These are phyloP conservation scores for Germaria angustata DNA, from an alignment of 2,888 invertebrate species.

Conservation along the genomic window DNA sequence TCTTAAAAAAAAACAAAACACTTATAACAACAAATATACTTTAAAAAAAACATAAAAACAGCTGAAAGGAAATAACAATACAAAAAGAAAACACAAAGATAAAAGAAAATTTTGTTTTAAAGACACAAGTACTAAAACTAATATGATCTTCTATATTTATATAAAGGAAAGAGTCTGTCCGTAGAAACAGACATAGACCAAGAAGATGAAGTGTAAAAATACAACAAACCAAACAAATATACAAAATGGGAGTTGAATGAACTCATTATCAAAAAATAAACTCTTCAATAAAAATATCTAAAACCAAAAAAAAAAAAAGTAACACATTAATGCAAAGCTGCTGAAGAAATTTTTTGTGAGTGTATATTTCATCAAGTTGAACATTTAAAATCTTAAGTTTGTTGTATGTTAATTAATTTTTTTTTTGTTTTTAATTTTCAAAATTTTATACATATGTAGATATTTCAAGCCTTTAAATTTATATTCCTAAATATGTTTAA, in stretches of 20 bases:
- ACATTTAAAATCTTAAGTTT: slow-evolving; percentile 27
- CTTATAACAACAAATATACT: slow-evolving; percentile 10
- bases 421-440: slow-evolving; percentile 19
- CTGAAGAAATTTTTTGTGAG: background rate
- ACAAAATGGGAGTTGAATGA: slow-evolving; percentile 41
- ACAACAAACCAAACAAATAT: background rate
- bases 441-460: too few relatives aligned
- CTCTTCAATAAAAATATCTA: background rate
- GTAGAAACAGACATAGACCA: slow-evolving; percentile 7
- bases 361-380: slow-evolving; percentile 3
- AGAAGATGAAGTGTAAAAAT: slow-evolving; percentile 19
- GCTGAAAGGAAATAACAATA: background rate
- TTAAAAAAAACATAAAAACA: background rate
- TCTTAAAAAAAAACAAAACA: slow-evolving; percentile 4
- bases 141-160: slow-evolving; percentile 39
- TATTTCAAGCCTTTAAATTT: too few relatives aligned
- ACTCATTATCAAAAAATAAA: slow-evolving; percentile 54
- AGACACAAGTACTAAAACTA: slow-evolving; percentile 52
- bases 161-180: slow-evolving; percentile 15
- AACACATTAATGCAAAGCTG: background rate
- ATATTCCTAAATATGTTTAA: too few relatives aligned
- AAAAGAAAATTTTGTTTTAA: slow-evolving; percentile 28
- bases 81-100: background rate
- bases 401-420: background rate
- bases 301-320: background rate